Base-by-base conservation (phyloP, 37 sponge, comb jelly and placozoan species). In the Hexactinellida sp. region DNA sequence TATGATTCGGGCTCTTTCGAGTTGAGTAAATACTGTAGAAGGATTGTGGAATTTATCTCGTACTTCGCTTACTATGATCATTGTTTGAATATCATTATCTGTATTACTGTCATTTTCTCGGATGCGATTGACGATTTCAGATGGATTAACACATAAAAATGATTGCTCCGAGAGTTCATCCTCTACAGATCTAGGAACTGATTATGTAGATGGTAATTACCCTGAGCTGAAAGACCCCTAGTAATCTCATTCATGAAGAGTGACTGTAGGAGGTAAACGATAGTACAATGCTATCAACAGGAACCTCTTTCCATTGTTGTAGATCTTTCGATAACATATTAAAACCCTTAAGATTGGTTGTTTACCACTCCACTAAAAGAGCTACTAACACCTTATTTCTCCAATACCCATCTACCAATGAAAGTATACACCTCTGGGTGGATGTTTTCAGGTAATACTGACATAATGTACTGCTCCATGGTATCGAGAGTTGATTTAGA, bases 271-370 rank as follows among this genome's bases (percentile, higher is more conserved):
- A 35, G 36, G 82, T 76, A 76, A 76, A 5, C 5, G 82, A 35
- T 35, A 76, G 82, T 35, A 76, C 36, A 28, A 76, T 35, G 5
- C 16, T 21, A 76, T 76, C 82, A 35, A 76, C 36, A 35, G 82
- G 82, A 28, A 76, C 82, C 36, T 76, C 82, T 76, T 76, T 76
- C 82, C 82, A 76, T 28, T 76, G 82, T 21, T 76, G 82, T 9
- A 76, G 82, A 34, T 76, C 82, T 76, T 76, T 76, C 34, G 16
- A 34, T 76, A 76, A 9, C 34, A 34, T 34, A 76, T 76, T 76
- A 34, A 76, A 76, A 76, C n/a, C n/a, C n/a, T n/a, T n/a, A n/a
- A n/a, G n/a, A n/a, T n/a, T n/a, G n/a, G n/a, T n/a, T n/a, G n/a
- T n/a, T 21, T 21, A 76, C 82, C 34, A 76, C 82, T 76, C 82